Percentiles rank a stretch among this genome's conserved stretches.
phyloP scores from a whole-genome alignment of 2,888 invertebrate genomes.

The Lepidochitona cinerea region DNA sequence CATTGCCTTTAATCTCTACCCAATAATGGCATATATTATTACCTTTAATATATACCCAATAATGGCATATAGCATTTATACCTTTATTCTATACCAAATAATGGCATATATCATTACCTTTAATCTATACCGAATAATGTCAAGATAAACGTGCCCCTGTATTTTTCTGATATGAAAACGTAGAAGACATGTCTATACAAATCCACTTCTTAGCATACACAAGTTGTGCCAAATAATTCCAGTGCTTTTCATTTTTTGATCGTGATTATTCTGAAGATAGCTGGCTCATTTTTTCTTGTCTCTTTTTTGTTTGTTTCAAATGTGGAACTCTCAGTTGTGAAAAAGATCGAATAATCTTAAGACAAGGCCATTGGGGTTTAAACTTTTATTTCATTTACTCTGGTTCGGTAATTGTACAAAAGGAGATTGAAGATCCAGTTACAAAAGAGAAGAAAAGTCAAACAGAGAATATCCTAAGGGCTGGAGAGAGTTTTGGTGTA shows the following conservation, averaged over 20 bases:
- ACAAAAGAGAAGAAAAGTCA: slow-evolving; percentile 42
- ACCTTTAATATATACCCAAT: too few relatives aligned
- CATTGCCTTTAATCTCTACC: too few relatives aligned
- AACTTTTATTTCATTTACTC: slow-evolving; percentile 57
- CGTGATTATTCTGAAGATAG: not conserved
- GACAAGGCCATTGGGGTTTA: slow-evolving; percentile 54
- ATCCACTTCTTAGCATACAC: not conserved
- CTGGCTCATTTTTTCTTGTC: not conserved
- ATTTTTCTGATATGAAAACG: too few relatives aligned
- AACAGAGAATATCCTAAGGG: slow-evolving; percentile 44
- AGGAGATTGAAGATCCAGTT: slow-evolving; percentile 34
- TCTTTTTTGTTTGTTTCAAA: not conserved
- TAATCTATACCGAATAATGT: too few relatives aligned
- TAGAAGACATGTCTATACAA: not conserved
- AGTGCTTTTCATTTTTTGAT: not conserved
- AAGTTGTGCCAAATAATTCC: not conserved
- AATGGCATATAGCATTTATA: too few relatives aligned
- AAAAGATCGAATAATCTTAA: slow-evolving; percentile 49
- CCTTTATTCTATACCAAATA: too few relatives aligned
- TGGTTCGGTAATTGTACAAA: slow-evolving; percentile 53
- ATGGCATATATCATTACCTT: too few relatives aligned
- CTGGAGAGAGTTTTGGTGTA: slow-evolving; percentile 58
- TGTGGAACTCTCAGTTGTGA: slow-evolving; percentile 35
- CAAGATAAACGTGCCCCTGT: too few relatives aligned
- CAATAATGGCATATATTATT: too few relatives aligned